A percentile compares a stretch with the other conserved stretches of the same genome.
Conservation (phyloP, 1,140 invertebrate genomes). For the Nephila pilipes region DNA sequence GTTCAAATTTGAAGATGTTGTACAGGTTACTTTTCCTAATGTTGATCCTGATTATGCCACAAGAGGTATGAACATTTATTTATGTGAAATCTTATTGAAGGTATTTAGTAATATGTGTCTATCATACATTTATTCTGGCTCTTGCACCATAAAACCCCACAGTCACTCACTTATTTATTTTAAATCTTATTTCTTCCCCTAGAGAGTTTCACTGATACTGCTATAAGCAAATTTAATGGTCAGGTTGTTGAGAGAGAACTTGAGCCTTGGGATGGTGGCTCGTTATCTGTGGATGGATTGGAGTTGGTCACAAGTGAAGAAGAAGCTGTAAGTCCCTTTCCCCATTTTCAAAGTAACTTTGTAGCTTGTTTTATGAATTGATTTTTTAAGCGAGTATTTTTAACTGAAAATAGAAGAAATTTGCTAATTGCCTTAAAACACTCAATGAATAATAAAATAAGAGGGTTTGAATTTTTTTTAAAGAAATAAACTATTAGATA, state of each 20-base stretch:
- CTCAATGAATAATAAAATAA: too few species aligned
- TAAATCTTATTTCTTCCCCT: slow-evolving; percentile 59
- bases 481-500: too few species aligned
- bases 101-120: neutral
- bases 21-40: slow-evolving; percentile 89
- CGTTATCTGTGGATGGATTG: slow-evolving; percentile 83
- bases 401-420: too few species aligned
- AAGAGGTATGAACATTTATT: slow-evolving; percentile 83
- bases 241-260: slow-evolving; percentile 89
- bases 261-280: slow-evolving; percentile 90
- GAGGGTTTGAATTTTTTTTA: too few species aligned
- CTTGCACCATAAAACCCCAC: too few species aligned
- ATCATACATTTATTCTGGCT: neutral
- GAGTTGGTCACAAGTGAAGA: slow-evolving; percentile 40
- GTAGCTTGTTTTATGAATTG: too few species aligned
- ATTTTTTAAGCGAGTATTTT: too few species aligned
- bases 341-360: neutral
- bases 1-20: slow-evolving; percentile 91
- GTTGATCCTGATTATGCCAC: slow-evolving; percentile 94
- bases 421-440: too few species aligned
- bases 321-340: slow-evolving; percentile 41
- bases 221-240: slow-evolving; percentile 86
- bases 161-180: too few species aligned
- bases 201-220: slow-evolving; percentile 87
- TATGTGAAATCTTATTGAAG: neutral